Base-by-base conservation (phyloP, 2,113 vertebrate genomes). In the Erpornis zantholeuca region DNA sequence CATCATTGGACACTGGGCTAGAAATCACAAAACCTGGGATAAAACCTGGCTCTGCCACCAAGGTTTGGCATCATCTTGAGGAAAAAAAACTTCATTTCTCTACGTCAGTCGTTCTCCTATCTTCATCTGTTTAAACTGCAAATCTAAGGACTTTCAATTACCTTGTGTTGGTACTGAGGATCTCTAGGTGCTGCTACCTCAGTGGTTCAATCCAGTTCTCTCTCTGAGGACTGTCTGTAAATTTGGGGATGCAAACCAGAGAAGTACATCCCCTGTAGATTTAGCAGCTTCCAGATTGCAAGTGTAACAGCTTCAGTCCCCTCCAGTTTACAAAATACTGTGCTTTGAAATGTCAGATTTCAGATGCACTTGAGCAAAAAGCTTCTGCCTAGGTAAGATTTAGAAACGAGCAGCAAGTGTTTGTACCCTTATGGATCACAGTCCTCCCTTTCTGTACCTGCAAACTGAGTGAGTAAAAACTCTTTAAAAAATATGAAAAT, bases 231-330 rank as follows among this genome's bases (percentile, higher is more conserved):
- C 61, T 80, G 27, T 38, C 81, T 91, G 27, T 38, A 80, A 90
- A 81, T 73, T 33, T 72, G 82, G 49, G 77, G 86, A 78, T 65
- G n/a, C 65, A 73, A 88, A 90, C 12, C 7, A 79, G 80, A 61
- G 45, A 76, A 66, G 9, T 53, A 52, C 56, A 25, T 68, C 80
- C 86, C 54, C 81, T 50, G 29, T 65, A 76, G 87, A 92, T 71
- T 54, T 92, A 88, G 63, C 92, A 92, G 82, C 64, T 92, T 92
- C 92, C 95, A 97, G 90, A 96, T 94, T 96, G 91, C 47, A 82
- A 77, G 91, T 96, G 91, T 96, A 92, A 90, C 84, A 91, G 89
- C 61, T 96, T 76, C 86, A 50, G 49, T 73, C 91, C 73, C 61
- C 50, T 94, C 70, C 92, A 65, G 56, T 91, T 96, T 96, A 94